Percentiles rank a stretch among this genome's conserved stretches.
Conservation (phyloP, 1,140 invertebrate species). For the Eufriesea mexicana region DNA sequence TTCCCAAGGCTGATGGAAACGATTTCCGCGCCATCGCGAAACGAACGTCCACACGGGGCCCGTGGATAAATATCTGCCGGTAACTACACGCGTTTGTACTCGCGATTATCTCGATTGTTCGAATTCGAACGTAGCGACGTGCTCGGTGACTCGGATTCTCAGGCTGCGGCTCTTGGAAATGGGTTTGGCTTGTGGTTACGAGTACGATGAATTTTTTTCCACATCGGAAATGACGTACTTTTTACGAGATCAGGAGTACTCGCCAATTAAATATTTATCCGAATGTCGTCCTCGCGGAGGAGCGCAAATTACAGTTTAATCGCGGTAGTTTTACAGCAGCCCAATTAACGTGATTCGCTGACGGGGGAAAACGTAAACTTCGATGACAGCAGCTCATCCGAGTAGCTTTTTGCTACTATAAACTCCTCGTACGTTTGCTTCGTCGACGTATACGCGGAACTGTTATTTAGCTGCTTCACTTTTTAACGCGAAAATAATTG, state of each 20-base stretch:
- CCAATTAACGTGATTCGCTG: not conserved
- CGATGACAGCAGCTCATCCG: too few relatives aligned
- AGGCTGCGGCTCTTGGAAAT: too few relatives aligned
- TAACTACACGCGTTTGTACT: constrained; percentile 36
- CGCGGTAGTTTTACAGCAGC: not conserved
- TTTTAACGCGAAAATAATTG: too few relatives aligned
- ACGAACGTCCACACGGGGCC: not conserved
- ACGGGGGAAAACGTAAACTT: not conserved
- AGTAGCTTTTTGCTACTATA: too few relatives aligned
- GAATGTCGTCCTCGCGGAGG: not conserved
- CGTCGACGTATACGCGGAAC: too few relatives aligned
- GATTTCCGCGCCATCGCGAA: not conserved
- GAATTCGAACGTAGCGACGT: too few relatives aligned
- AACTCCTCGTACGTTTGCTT: too few relatives aligned
- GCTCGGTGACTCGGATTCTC: not conserved
- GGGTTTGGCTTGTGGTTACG: not conserved
- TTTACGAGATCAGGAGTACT: not conserved
- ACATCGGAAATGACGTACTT: not conserved
- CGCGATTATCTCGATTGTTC: constrained; percentile 35
- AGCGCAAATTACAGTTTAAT: not conserved
- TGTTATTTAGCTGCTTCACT: too few relatives aligned
- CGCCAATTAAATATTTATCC: not conserved
- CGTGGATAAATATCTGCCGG: not conserved
- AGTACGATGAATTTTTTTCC: not conserved
- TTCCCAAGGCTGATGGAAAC: constrained; percentile 42